Base-by-base conservation (phyloP, 1,140 invertebrate species). In the Diorhabda elongata region DNA sequence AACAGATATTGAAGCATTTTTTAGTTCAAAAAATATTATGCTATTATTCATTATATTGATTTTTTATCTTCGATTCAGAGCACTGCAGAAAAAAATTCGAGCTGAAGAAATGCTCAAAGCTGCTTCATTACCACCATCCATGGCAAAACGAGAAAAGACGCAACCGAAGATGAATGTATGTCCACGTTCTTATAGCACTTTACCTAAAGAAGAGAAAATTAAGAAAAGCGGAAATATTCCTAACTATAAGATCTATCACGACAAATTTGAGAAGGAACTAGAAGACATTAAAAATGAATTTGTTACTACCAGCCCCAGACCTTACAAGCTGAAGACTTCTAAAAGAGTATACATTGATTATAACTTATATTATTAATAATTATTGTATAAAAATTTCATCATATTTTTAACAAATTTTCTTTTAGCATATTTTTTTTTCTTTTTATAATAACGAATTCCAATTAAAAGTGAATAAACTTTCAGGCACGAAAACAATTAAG, bases 71-170 rank as follows among this genome's bases (percentile, higher is more conserved):
- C 57, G 9, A 44, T 77, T 79, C 69, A 89, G 89, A 69, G 83
- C 87, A 58, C 80, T 91, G 64, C 88, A 88, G 72, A 89, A 88
- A 73, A 86, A 86, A 73, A 85, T 91, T 3, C 81, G 90, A 68
- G 85, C 89, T 0, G 87, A 89, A 72, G 89, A 90, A 78, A 82
- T 91, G 81, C 78, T 91, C 69, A 86, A 86, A 69, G 84, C 83
- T 3, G 85, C 89, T 2, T 88, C 85, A 7, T 81, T 89, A 62
- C 90, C 90, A 6, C 89, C 89, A 0, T 87, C 86, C 4, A 91
- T 91, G 89, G 88, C 87, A 0, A 81, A 85, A 57, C 79, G 89
- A 57, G 88, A 90, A 72, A 84, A 82, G 67, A 73, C 81, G 0
- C 80, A 70, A 65, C 72, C 71, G 42, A 80, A 77, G 64, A 69